Conservation (phyloP, 2,113 vertebrate species). For the Ondatra zibethicus region DNA sequence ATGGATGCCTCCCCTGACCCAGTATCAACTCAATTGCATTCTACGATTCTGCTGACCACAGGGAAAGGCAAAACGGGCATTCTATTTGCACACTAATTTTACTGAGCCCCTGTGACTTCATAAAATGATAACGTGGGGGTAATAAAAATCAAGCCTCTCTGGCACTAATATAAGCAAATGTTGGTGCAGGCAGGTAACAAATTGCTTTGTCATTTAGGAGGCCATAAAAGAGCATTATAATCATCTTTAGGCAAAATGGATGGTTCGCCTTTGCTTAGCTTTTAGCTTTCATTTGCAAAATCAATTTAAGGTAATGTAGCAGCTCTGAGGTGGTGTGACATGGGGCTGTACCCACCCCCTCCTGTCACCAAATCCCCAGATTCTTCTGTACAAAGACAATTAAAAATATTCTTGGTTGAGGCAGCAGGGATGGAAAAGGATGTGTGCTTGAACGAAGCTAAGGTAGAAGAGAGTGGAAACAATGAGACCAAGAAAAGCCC, state of each 20-base stretch:
- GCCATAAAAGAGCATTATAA: slow-evolving; percentile 88
- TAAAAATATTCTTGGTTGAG: slow-evolving; percentile 76
- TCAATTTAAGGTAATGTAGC: slow-evolving; percentile 85
- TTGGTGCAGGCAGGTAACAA: slow-evolving; percentile 90
- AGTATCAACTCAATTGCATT: slow-evolving; percentile 92
- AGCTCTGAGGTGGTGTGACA: slow-evolving; percentile 86
- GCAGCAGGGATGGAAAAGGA: slow-evolving; percentile 23
- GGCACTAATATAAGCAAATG: slow-evolving; percentile 88
- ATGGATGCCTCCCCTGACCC: slow-evolving; percentile 92
- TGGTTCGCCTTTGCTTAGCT: slow-evolving; percentile 88
- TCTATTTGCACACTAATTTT: slow-evolving; percentile 90
- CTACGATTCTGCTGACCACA: slow-evolving; percentile 93
- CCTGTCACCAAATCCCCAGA: slow-evolving; percentile 51
- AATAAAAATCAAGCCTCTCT: slow-evolving; percentile 92
- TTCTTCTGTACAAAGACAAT: slow-evolving; percentile 78
- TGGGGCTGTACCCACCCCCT: slow-evolving; percentile 74
- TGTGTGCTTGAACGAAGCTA: slow-evolving; percentile 13
- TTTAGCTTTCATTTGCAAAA: slow-evolving; percentile 89
- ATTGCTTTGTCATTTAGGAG: slow-evolving; percentile 90
- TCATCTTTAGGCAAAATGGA: slow-evolving; percentile 89
- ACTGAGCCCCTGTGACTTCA: slow-evolving; percentile 87
- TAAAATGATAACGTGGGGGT: slow-evolving; percentile 88
- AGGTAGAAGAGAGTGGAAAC: background rate
- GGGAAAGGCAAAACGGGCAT: slow-evolving; percentile 95
- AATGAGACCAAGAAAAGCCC: background rate